phyloP scores from a whole-genome alignment of 2,888 invertebrate genomes.

The Papilio protenor region DNA sequence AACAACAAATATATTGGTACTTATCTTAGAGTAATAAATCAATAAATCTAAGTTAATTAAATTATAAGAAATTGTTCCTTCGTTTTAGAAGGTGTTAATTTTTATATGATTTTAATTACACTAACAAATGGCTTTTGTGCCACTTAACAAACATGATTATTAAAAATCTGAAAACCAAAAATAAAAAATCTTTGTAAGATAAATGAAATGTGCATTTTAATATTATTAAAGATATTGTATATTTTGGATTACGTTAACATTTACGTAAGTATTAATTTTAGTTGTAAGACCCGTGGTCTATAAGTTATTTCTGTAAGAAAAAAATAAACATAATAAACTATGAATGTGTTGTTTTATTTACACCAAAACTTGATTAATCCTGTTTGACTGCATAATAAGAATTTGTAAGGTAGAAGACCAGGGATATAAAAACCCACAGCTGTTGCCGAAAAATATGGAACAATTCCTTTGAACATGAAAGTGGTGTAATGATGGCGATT shows the following conservation, averaged over 20 bases:
- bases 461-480: too few species aligned
- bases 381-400: background rate
- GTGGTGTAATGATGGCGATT: too few species aligned
- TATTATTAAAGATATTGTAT: constrained; percentile 34
- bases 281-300: constrained; percentile 80
- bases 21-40: constrained; percentile 37
- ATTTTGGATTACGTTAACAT: constrained; percentile 48
- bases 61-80: constrained; percentile 58
- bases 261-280: constrained; percentile 50
- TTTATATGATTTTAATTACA: constrained; percentile 51
- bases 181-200: constrained; percentile 41
- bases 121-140: constrained; percentile 46
- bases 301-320: constrained; percentile 63
- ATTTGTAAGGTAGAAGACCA: too few species aligned
- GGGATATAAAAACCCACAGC: too few species aligned
- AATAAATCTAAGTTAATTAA: constrained; percentile 34
- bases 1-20: constrained; percentile 36
- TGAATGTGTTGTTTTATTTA: constrained; percentile 49
- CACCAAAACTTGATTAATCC: constrained; percentile 40
- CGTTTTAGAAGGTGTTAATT: constrained; percentile 72
- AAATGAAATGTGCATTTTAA: constrained; percentile 58
- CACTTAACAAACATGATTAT: constrained; percentile 45
- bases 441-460: too few species aligned
- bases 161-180: constrained; percentile 41
- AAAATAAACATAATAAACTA: constrained; percentile 53